Evolutionary conservation across 2,888 invertebrate genomes (phyloP).

Genomic region (Phyto melanocephala): DNA sequence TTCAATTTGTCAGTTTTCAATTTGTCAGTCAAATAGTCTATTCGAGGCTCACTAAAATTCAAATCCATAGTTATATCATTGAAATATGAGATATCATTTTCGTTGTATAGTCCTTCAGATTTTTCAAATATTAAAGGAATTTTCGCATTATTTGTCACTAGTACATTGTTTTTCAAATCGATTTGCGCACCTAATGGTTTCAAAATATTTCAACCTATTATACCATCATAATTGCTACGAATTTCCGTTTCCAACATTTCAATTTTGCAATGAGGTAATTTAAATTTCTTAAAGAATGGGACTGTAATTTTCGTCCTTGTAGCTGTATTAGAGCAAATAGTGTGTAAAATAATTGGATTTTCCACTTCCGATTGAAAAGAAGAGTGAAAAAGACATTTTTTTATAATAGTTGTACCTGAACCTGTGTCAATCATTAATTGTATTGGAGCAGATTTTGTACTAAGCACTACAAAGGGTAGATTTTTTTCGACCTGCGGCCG

Average conservation of each 20-base stretch:
- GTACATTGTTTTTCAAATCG: slow-evolving; percentile 26
- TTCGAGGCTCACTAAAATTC: slow-evolving; percentile 17
- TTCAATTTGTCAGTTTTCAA: slow-evolving; percentile 27
- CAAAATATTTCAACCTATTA: slow-evolving; percentile 52
- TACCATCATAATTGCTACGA: slow-evolving; percentile 31
- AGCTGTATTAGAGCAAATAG: slow-evolving; percentile 11
- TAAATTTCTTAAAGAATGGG: slow-evolving; percentile 17
- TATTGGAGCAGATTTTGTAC: slow-evolving; percentile 20
- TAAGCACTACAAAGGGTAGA: slow-evolving; percentile 38
- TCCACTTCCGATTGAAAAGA: slow-evolving; percentile 2
- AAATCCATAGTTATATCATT: slow-evolving; percentile 37
- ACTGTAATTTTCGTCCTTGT: slow-evolving; percentile 5
- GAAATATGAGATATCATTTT: slow-evolving; percentile 17
- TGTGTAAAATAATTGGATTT: slow-evolving; percentile 27
- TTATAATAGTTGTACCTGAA: slow-evolving; percentile 28
- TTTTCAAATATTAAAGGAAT: slow-evolving; percentile 25
- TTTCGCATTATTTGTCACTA: slow-evolving; percentile 27
- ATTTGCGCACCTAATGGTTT: slow-evolving; percentile 35
- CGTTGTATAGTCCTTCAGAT: background rate
- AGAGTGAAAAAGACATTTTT: slow-evolving; percentile 20
- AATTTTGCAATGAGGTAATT: background rate
- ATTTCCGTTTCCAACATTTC: slow-evolving; percentile 33
- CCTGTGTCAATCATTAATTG: slow-evolving; percentile 31
- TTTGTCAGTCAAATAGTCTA: slow-evolving; percentile 8
- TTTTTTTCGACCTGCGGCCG: slow-evolving; percentile 6